Conservation (phyloP, 2,113 vertebrate genomes). For the Todiramphus saurophagus region DNA sequence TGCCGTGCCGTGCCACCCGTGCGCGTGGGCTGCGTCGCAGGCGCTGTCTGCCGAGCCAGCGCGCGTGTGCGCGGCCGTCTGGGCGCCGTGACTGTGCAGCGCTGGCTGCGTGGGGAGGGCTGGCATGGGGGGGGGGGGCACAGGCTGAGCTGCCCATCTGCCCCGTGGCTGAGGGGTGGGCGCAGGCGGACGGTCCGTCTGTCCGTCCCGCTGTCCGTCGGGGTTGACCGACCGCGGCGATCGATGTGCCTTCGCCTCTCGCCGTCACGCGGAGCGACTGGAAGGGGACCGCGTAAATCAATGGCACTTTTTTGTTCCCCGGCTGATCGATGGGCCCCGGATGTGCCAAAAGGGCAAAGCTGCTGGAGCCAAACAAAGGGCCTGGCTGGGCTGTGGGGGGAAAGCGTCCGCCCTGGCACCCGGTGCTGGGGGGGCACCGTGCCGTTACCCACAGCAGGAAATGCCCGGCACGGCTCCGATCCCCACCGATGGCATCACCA, state of each 20-base stretch:
- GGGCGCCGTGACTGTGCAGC: conserved; percentile 38
- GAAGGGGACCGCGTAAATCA: conserved; percentile 24
- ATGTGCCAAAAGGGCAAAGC: neutral
- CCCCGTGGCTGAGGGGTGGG: neutral
- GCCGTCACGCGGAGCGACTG: neutral
- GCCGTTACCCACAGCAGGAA: neutral
- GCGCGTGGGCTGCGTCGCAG: conserved; percentile 28
- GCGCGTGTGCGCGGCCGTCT: conserved; percentile 36
- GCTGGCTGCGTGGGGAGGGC: conserved; percentile 19
- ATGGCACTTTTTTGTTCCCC: neutral
- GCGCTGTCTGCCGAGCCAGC: conserved; percentile 39
- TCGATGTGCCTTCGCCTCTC: neutral
- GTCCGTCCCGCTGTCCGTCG: accelerated
- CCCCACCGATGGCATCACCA: neutral
- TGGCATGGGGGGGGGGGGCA: neutral
- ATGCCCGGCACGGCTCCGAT: accelerated
- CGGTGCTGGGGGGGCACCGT: neutral
- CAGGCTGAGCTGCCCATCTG: neutral
- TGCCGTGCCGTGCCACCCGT: neutral
- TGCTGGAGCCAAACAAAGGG: conserved; percentile 5
- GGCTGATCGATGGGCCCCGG: neutral
- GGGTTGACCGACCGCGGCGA: accelerated
- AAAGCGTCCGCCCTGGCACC: neutral
- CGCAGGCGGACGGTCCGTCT: accelerated
- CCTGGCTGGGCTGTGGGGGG: neutral